A percentile compares a stretch with the other conserved stretches of the same genome.
Evolutionary conservation across 2,888 invertebrate species (phyloP).

Genomic region (Tetragnatha montana): DNA sequence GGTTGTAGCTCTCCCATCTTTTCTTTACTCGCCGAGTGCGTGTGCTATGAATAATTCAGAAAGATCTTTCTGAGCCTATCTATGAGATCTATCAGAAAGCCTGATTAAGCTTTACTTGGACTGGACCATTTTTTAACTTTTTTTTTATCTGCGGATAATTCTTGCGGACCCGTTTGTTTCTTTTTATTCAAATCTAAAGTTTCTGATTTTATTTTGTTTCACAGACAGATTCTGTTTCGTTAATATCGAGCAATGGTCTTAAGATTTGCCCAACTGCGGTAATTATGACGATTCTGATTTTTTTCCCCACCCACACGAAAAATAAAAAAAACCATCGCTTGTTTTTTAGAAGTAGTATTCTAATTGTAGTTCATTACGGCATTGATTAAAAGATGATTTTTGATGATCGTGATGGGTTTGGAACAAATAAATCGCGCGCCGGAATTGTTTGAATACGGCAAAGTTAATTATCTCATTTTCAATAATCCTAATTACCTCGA

Average conservation of each 20-base stretch:
- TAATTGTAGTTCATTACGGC: background rate
- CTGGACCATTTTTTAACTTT: background rate
- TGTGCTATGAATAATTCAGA: conserved; percentile 65
- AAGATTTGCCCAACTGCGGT: background rate
- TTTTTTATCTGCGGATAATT: background rate
- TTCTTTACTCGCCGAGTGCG: conserved; percentile 6
- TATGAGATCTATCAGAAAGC: conserved; percentile 65
- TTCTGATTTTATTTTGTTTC: background rate
- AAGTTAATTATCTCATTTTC: background rate
- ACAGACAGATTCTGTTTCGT: background rate
- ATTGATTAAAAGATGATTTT: background rate
- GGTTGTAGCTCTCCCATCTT: background rate
- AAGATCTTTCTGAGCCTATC: conserved; percentile 52
- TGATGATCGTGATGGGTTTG: background rate
- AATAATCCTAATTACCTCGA: background rate
- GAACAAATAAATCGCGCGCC: background rate
- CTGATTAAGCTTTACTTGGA: conserved; percentile 61
- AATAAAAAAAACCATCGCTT: background rate
- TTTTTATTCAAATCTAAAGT: conserved; percentile 1
- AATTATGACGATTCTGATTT: background rate
- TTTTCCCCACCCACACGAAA: background rate
- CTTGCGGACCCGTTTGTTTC: background rate
- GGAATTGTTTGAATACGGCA: background rate
- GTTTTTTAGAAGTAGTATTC: background rate
- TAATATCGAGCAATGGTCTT: background rate